Conservation (phyloP, 35 echinoderm and acorn worm genomes). For the Holothuria glaberrima region DNA sequence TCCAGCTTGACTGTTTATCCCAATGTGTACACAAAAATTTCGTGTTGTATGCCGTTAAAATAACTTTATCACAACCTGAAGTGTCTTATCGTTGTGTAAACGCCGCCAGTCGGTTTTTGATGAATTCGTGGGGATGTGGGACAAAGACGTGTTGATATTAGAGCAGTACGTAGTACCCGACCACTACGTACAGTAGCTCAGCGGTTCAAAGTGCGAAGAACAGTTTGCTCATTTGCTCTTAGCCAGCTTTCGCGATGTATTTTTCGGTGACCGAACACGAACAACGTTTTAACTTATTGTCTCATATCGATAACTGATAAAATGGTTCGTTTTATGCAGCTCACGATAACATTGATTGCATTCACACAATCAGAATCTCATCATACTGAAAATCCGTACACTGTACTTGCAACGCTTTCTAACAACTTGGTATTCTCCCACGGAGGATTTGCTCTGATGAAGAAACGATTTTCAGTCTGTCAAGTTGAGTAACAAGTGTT, state of each 20-base stretch:
- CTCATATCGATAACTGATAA: conserved; percentile 30
- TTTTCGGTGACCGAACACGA: conserved; percentile 18
- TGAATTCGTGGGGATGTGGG: conserved; percentile 28
- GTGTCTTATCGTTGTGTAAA: conserved; percentile 56
- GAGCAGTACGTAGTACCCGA: neutral
- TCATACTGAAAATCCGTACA: no score
- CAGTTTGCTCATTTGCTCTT: neutral
- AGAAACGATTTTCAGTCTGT: no score
- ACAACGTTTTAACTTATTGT: conserved; percentile 32
- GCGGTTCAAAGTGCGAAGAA: conserved; percentile 45
- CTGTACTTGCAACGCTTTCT: no score
- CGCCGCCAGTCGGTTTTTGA: conserved; percentile 46
- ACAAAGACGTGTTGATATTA: conserved; percentile 40
- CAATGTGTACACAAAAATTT: conserved; percentile 56
- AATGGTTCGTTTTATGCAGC: neutral
- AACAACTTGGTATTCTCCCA: no score
- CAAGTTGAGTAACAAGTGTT: no score
- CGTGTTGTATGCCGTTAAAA: conserved; percentile 1
- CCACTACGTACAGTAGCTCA: conserved; percentile 23
- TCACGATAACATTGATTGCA: conserved; percentile 7
- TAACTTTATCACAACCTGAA: conserved; percentile 50
- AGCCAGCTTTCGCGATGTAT: neutral
- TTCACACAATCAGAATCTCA: no score
- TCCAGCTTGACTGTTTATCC: conserved; percentile 5
- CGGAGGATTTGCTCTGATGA: no score